phyloP scores from a whole-genome alignment of 2,888 invertebrate species.

The Tuberolachnus salignus region DNA sequence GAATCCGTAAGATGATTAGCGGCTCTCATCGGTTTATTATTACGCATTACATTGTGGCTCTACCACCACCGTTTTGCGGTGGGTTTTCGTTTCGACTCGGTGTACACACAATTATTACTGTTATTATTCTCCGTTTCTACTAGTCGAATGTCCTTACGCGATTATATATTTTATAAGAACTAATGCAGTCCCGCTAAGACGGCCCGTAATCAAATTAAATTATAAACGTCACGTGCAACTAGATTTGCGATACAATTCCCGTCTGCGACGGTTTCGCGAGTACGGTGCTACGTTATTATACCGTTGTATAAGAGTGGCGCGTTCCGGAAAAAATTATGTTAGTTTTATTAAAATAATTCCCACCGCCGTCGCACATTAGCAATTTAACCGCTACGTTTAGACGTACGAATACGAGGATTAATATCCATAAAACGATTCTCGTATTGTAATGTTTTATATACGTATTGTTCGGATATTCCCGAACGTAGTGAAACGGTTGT shows the following conservation, averaged over 20 bases:
- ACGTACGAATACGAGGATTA: too few relatives aligned
- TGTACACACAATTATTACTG: not conserved
- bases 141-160: not conserved
- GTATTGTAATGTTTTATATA: too few relatives aligned
- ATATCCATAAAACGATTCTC: too few relatives aligned
- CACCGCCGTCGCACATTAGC: too few relatives aligned
- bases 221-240: constrained; percentile 8
- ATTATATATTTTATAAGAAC: not conserved
- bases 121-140: constrained; percentile 30
- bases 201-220: constrained; percentile 17
- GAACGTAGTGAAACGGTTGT: too few relatives aligned
- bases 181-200: not conserved
- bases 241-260: not conserved
- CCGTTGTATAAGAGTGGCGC: too few relatives aligned
- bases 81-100: constrained; percentile 2
- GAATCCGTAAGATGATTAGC: too few relatives aligned
- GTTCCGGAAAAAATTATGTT: not conserved
- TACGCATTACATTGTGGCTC: too few relatives aligned
- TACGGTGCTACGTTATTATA: not conserved
- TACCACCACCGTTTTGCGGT: not conserved
- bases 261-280: not conserved
- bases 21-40: too few relatives aligned
- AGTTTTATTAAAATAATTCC: not conserved
- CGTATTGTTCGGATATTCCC: too few relatives aligned
- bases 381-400: too few relatives aligned